Evolutionary conservation across 2,797 vertebrate genomes (phyloP).

Genomic region (Poliocrania exsul): DNA sequence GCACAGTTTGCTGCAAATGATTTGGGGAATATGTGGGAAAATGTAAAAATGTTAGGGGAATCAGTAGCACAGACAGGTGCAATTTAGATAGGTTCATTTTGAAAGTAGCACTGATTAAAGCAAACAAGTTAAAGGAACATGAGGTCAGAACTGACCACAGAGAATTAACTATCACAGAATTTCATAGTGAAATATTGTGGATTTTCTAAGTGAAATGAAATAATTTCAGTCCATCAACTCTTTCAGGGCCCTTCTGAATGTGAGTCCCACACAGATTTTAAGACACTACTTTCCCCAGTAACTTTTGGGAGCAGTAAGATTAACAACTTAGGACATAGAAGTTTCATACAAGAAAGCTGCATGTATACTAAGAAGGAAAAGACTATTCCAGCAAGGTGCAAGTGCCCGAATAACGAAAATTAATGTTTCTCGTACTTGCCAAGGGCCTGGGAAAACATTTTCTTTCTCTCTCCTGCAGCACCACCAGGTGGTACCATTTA

Average conservation of each 20-base stretch:
- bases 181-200: neutral
- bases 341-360: neutral
- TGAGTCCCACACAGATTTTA: neutral
- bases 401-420: neutral
- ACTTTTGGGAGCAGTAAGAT: neutral
- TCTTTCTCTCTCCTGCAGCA: constrained; percentile 71
- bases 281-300: neutral
- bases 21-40: neutral
- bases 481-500: constrained; percentile 63
- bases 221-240: neutral
- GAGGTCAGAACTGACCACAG: neutral
- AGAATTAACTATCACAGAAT: neutral
- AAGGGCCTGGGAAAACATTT: neutral
- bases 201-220: neutral
- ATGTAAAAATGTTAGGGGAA: neutral
- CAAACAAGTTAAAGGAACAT: neutral
- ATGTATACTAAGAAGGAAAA: neutral
- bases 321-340: neutral
- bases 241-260: neutral
- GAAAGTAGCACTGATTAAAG: neutral
- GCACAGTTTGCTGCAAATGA: neutral
- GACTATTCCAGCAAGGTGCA: fast-evolving
- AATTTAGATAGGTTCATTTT: neutral
- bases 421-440: fast-evolving
- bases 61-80: neutral